Evolutionary conservation across 2,888 invertebrate species (phyloP), one percentile per base, ranked within the genome.

Genomic region (Plebejus argus): DNA sequence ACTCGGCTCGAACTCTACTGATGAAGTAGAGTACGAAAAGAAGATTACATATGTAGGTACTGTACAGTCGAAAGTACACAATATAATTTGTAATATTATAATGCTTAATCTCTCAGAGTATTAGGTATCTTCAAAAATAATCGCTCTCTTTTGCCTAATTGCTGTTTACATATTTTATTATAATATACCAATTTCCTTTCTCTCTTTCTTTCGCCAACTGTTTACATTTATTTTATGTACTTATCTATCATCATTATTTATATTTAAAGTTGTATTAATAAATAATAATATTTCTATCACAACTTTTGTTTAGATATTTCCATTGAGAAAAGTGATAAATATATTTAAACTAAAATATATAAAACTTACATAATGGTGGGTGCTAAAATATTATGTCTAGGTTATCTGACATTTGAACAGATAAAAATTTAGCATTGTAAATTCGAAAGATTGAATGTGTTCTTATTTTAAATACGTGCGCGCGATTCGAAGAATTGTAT

Each of bases 371-470:
- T 66, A 66, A 66, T 15, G 12, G 39, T 12, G 23, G 66, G 10
- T 33, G 66, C 28, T 15, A 66, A 66, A 66, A 66, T n/a, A n/a
- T 33, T 28, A 7, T 33, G 66, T 28, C 66, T 66, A 66, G 28
- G 28, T 61, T 61, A 61, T 61, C 28, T 66, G 28, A 33, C 66
- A 66, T 66, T 66, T 6, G 23, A 28, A 66, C 28, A 66, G 28
- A 66, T 66, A 66, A 66, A 28, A 33, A 66, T 66, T 15, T 66
- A 18, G 15, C 28, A 66, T 28, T 66, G 28, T 66, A 66, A 66
- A 66, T 66, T 66, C 18, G 28, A 28, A 66, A 61, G 12, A 61
- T 23, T 28, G 66, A 53, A 15, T 53, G 45, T 61, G 7, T 66
- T 66, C 66, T 33, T 66, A 28, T 66, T 66, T 66, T 66, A 66